phyloP scores from a whole-genome alignment of 37 sponge, comb jelly and placozoan species.

The Agelas oroides region DNA sequence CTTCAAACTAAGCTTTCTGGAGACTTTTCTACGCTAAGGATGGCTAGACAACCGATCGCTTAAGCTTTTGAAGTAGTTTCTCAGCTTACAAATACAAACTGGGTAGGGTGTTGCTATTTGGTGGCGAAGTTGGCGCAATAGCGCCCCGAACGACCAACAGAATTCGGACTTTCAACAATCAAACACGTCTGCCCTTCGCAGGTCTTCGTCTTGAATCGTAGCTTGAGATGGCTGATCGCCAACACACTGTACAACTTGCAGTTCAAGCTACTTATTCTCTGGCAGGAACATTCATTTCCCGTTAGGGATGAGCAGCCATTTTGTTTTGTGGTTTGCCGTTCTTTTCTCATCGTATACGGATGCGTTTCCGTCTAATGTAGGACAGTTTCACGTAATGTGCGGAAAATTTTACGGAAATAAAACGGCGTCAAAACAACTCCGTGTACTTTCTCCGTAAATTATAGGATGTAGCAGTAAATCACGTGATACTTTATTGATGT shows the following conservation, averaged over 20 bases:
- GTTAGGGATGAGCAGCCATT: slow-evolving; percentile 64
- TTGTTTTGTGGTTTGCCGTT: slow-evolving; percentile 69
- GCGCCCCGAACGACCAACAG: no score
- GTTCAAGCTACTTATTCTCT: not conserved
- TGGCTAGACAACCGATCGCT: not conserved
- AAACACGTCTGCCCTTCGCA: not conserved
- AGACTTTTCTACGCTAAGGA: slow-evolving; percentile 2
- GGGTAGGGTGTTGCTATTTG: no score
- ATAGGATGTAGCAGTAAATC: not conserved
- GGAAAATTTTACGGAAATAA: slow-evolving; percentile 20
- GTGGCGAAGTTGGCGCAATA: no score
- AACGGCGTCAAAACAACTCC: not conserved
- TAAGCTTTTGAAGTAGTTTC: slow-evolving; percentile 4
- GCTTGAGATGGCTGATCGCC: not conserved
- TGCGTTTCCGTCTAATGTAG: not conserved
- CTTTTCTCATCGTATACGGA: slow-evolving; percentile 26
- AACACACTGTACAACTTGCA: not conserved
- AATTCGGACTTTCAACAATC: slow-evolving; percentile 2
- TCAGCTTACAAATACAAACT: not conserved
- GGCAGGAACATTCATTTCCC: slow-evolving; percentile 17
- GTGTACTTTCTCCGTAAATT: not conserved
- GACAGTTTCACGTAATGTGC: not conserved
- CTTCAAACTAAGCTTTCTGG: slow-evolving; percentile 8
- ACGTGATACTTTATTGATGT: slow-evolving; percentile 36
- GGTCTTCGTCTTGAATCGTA: not conserved